Base-by-base conservation (phyloP, 2,797 vertebrate species). In the Silurus aristotelis region DNA sequence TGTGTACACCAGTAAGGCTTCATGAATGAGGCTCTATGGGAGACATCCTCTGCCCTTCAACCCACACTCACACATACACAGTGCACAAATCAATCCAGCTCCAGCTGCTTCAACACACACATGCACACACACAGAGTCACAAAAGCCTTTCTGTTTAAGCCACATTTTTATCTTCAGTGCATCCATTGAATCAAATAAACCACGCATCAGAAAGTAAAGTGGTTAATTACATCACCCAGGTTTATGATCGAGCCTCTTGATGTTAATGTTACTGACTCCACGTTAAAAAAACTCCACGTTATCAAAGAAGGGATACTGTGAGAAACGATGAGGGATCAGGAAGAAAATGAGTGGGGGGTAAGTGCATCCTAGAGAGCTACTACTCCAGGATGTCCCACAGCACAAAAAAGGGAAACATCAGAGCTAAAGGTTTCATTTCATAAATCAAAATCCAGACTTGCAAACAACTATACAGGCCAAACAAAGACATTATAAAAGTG, bases 31-130 rank as follows among this genome's bases (percentile, higher is more conserved):
- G 20, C 85, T 80, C 85, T 58, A 84, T 80, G 77, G 85, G 85
- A 73, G 85, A 88, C 88, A 90, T 68, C 52, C 73, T 88, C 82
- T 93, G 92, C 92, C 93, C 93, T 94, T 94, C 91, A 93, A 90
- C 90, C 87, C 84, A 88, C 88, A 66, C 61, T 70, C 25, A 80
- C 78, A 81, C 14, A 73, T 48, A 73, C 27, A 52, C 77, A 80
- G 13, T 61, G 60, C 22, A 83, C 83, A 93, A 94, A 95, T 95
- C 93, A 90, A 94, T 94, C 87, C 63, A 31, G 61, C 60, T 73
- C 64, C 83, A 85, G 61, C 79, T 84, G 77, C 75, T 78, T 15
- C 82, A 81, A 56, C 87, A 61, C 48, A 61, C 14, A 66, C 68
- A 38, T 48, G 73, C 48, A 72, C 70, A 72, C 43, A 72, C 43